A percentile compares a stretch with the other conserved stretches of the same genome.
Evolutionary conservation across 2,113 vertebrate genomes (phyloP).

Genomic region (Hypocryptadius cinnamomeus): DNA sequence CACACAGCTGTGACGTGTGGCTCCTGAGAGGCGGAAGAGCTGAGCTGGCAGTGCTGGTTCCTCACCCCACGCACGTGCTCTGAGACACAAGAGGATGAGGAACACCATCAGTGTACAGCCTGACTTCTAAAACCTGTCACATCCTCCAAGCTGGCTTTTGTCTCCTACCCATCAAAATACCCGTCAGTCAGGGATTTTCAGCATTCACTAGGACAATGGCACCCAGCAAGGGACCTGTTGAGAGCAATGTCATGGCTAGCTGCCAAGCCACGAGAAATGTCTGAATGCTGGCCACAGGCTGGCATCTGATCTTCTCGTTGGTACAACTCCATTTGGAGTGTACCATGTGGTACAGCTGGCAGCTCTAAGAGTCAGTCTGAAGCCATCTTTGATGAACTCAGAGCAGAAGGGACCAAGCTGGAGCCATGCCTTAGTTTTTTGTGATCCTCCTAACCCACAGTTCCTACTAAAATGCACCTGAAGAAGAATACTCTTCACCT

Average conservation of each 20-base stretch:
- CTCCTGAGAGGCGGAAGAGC: background rate
- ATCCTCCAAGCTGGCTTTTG: background rate
- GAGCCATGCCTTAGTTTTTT: background rate
- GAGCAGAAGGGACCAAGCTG: background rate
- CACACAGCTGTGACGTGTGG: background rate
- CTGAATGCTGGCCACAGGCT: background rate
- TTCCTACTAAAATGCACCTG: background rate
- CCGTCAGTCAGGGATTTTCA: background rate
- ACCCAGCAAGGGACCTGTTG: background rate
- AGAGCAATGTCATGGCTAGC: background rate
- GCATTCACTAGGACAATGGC: background rate
- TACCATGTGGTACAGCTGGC: background rate
- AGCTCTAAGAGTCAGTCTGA: background rate
- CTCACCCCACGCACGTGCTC: rapidly evolving
- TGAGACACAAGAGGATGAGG: background rate
- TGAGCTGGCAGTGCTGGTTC: background rate
- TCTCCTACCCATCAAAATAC: background rate
- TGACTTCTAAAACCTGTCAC: background rate
- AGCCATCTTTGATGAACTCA: background rate
- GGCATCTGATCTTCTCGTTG: background rate
- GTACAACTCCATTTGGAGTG: background rate
- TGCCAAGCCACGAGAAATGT: background rate
- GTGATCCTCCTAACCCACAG: background rate
- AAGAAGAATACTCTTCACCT: background rate
- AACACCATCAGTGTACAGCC: rapidly evolving